Evolutionary conservation across 2,888 invertebrate species (phyloP).

Genomic region (Acanthosepion lycidas): DNA sequence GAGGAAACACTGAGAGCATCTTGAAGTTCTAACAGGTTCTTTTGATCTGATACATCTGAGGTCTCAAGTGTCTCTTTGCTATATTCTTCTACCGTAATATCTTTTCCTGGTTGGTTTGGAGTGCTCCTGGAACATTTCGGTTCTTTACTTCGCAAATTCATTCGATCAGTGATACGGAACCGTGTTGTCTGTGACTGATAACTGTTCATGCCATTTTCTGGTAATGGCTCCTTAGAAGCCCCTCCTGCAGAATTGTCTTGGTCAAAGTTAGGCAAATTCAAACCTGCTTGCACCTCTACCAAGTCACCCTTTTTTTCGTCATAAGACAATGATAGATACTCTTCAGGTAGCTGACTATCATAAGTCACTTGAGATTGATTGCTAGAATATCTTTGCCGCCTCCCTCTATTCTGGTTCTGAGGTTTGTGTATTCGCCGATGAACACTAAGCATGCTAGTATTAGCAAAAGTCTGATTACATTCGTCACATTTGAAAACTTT

Average conservation of each 20-base stretch:
- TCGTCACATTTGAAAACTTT: neutral
- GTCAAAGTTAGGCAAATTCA: neutral
- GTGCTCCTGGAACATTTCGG: neutral
- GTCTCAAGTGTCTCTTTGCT: neutral
- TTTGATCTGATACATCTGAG: neutral
- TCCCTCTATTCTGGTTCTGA: neutral
- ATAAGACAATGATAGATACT: neutral
- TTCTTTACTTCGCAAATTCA: neutral
- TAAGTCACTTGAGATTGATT: neutral
- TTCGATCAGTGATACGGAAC: neutral
- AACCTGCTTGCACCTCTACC: neutral
- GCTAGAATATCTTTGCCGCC: neutral
- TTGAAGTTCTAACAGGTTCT: neutral
- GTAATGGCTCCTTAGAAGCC: neutral
- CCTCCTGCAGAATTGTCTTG: neutral
- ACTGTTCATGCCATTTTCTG: neutral
- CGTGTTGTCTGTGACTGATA: neutral
- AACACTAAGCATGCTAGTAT: neutral
- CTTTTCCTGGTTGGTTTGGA: neutral
- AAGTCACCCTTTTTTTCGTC: neutral
- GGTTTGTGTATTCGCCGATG: conserved; percentile 33
- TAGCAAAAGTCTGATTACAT: conserved; percentile 24
- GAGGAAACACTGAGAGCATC: neutral
- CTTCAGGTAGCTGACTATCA: neutral
- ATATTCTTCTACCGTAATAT: neutral